A percentile compares a stretch with the other conserved stretches of the same genome.
Conservation (phyloP, 2,888 invertebrate species). For the Rotaria sp. region DNA sequence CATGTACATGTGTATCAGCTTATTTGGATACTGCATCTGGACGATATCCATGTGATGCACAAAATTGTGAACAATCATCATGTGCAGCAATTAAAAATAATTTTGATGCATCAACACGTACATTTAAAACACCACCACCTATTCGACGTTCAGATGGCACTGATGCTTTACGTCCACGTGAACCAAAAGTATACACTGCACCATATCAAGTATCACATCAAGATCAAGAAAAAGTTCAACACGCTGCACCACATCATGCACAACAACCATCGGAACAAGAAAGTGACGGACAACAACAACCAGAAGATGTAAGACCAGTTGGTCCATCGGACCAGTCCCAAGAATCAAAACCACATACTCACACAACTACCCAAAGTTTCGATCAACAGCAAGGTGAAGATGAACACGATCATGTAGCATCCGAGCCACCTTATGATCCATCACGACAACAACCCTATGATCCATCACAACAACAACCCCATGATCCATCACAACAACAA, state of each 20-base stretch:
- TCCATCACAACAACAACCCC: not conserved
- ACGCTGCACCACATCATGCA: not conserved
- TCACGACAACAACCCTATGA: not conserved
- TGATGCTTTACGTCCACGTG: not conserved
- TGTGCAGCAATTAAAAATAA: not conserved
- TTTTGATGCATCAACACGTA: not conserved
- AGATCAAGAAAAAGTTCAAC: not conserved
- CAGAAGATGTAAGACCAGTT: not conserved
- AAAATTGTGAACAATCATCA: conserved; percentile 3
- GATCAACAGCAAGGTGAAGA: not conserved
- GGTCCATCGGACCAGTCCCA: not conserved
- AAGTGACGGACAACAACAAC: not conserved
- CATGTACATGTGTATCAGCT: not conserved
- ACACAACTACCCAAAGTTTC: not conserved
- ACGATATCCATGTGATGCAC: not conserved
- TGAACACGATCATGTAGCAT: not conserved
- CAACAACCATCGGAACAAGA: not conserved
- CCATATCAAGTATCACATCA: not conserved
- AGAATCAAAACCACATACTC: not conserved
- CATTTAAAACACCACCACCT: not conserved
- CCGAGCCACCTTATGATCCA: not conserved
- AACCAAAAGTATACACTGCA: not conserved
- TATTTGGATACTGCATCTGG: not conserved
- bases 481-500: no score
- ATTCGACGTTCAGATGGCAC: not conserved